Conservation (phyloP, 1,140 invertebrate species). For the Solen grandis region DNA sequence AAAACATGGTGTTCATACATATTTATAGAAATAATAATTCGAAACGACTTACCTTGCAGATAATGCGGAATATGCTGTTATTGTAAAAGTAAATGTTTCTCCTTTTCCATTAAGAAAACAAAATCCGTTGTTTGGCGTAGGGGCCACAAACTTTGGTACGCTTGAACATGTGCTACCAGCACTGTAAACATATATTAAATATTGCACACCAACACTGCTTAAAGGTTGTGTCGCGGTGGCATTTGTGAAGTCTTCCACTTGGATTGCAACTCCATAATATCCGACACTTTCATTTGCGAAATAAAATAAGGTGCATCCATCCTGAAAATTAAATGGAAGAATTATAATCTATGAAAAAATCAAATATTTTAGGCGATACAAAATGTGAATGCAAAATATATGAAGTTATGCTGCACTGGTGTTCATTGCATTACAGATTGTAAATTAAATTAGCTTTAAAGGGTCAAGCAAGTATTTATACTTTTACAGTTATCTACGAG, state of each 20-base stretch:
- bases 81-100: background rate
- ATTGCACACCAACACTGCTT: conserved; percentile 49
- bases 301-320: conserved; percentile 26
- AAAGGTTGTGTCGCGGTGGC: background rate
- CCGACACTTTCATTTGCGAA: conserved; percentile 2
- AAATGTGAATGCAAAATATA: no score
- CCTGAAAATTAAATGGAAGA: no score
- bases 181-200: conserved; percentile 29
- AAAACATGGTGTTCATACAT: no score
- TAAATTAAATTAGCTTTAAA: no score
- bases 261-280: conserved; percentile 52
- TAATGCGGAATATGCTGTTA: background rate
- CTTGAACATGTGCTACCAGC: background rate
- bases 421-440: no score
- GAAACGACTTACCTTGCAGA: no score
- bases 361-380: background rate
- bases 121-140: background rate
- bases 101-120: background rate
- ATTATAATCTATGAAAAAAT: background rate
- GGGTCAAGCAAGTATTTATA: no score
- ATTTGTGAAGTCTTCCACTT: conserved; percentile 48
- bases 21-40: no score
- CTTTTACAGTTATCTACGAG: background rate
- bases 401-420: no score
- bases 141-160: background rate